These are phyloP conservation scores for Agrochola lychnidis DNA, from an alignment of 2,888 invertebrate species.

Conservation along the genomic window DNA sequence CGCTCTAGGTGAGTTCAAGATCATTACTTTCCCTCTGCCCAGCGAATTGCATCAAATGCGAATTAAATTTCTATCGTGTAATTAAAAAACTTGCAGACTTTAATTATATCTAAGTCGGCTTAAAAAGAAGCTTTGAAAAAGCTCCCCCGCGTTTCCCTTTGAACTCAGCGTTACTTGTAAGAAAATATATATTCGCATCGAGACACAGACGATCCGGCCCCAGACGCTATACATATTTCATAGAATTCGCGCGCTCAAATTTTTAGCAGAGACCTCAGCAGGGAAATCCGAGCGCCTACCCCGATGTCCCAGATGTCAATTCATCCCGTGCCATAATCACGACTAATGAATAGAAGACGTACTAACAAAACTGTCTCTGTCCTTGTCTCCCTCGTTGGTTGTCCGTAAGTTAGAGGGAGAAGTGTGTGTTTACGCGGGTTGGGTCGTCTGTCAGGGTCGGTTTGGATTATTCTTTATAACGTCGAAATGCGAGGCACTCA, in stretches of 20 bases:
- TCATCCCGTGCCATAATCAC: conserved; percentile 87
- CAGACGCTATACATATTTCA: conserved; percentile 78
- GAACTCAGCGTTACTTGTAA: conserved; percentile 61
- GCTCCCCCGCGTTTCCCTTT: conserved; percentile 52
- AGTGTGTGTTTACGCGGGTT: conserved; percentile 74
- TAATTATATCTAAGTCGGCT: conserved; percentile 58
- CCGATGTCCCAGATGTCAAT: conserved; percentile 88
- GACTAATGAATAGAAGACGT: conserved; percentile 89
- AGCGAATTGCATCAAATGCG: conserved; percentile 69
- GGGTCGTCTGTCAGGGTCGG: conserved; percentile 81
- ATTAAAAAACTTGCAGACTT: conserved; percentile 55
- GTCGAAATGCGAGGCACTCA: conserved; percentile 88
- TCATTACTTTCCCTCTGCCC: conserved; percentile 37
- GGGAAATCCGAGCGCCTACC: conserved; percentile 84
- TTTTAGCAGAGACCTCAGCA: conserved; percentile 85
- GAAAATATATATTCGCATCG: conserved; percentile 53
- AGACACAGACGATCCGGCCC: conserved; percentile 56
- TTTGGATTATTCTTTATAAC: conserved; percentile 89
- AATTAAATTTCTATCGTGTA: conserved; percentile 66
- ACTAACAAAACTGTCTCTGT: conserved; percentile 78
- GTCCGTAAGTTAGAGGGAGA: conserved; percentile 78
- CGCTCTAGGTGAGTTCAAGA: conserved; percentile 91
- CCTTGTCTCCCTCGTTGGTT: conserved; percentile 76
- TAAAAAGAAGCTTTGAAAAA: conserved; percentile 58
- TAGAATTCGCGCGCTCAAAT: conserved; percentile 80